These are phyloP conservation scores for Lomographa bimaculata DNA, from an alignment of 2,888 invertebrate genomes.

Conservation along the genomic window DNA sequence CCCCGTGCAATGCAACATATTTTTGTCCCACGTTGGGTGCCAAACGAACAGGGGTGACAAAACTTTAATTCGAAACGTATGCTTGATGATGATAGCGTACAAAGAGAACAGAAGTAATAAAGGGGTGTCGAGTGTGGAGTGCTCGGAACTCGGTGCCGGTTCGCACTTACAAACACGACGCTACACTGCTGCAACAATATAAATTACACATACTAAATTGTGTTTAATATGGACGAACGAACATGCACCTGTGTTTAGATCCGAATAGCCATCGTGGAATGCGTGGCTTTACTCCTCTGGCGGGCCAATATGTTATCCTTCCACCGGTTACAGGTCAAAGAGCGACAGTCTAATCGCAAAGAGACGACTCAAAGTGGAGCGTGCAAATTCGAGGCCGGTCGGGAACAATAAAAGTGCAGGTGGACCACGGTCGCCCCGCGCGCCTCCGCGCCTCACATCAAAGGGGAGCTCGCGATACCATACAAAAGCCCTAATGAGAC, in stretches of 20 bases:
- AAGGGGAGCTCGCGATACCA: conserved; percentile 78
- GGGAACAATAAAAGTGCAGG: conserved; percentile 82
- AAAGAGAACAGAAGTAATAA: conserved; percentile 77
- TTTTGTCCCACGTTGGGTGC: conserved; percentile 53
- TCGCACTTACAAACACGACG: conserved; percentile 25
- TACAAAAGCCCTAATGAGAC: conserved; percentile 84
- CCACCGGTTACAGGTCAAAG: conserved; percentile 55
- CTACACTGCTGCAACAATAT: conserved; percentile 28
- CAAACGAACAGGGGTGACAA: conserved; percentile 55
- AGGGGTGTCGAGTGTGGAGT: conserved; percentile 77
- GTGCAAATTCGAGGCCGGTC: conserved; percentile 74
- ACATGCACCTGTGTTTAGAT: conserved; percentile 3
- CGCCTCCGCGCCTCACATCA: conserved; percentile 68
- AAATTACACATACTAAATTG: no score
- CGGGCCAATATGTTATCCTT: conserved; percentile 46
- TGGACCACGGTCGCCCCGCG: conserved; percentile 65
- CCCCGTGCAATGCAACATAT: conserved; percentile 29
- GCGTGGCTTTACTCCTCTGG: conserved; percentile 11
- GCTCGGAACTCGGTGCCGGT: conserved; percentile 48
- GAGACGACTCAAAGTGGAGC: conserved; percentile 76
- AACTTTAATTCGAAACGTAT: conserved; percentile 73
- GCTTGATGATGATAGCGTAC: conserved; percentile 67
- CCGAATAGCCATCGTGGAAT: neutral
- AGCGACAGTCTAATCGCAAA: conserved; percentile 69
- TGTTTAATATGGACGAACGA: conserved; percentile 20